A percentile compares a stretch with the other conserved stretches of the same genome.
Evolutionary conservation across 2,113 vertebrate species (phyloP).

Genomic region (Nipponia nippon): DNA sequence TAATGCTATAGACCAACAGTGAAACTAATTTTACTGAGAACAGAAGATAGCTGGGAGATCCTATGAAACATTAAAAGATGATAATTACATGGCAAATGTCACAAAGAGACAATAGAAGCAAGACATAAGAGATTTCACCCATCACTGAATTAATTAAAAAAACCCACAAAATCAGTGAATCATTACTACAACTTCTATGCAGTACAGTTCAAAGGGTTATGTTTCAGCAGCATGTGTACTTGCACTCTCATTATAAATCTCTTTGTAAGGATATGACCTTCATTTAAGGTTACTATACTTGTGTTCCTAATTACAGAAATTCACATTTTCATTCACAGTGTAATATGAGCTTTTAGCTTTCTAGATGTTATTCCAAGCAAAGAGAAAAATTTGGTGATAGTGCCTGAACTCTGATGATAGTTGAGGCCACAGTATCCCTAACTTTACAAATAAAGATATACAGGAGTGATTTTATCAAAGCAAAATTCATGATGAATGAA

Average conservation of each 20-base stretch:
- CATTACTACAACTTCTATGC: neutral
- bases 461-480: neutral
- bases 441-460: neutral
- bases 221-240: neutral
- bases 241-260: neutral
- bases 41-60: neutral
- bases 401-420: neutral
- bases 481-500: neutral
- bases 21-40: neutral
- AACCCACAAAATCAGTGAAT: neutral
- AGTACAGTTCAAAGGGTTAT: slow-evolving; percentile 9
- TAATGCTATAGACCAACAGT: neutral
- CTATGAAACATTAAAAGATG: neutral
- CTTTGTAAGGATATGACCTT: neutral
- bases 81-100: neutral
- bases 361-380: neutral
- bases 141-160: neutral
- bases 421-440: neutral
- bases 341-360: neutral
- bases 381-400: neutral
- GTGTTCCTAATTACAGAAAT: neutral
- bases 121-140: neutral
- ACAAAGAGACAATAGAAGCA: slow-evolving; percentile 15
- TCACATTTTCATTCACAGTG: neutral
- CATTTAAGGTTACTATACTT: neutral